These are phyloP conservation scores for Nipponacmea schrenckii DNA, from an alignment of 2,888 invertebrate genomes.

Conservation along the genomic window DNA sequence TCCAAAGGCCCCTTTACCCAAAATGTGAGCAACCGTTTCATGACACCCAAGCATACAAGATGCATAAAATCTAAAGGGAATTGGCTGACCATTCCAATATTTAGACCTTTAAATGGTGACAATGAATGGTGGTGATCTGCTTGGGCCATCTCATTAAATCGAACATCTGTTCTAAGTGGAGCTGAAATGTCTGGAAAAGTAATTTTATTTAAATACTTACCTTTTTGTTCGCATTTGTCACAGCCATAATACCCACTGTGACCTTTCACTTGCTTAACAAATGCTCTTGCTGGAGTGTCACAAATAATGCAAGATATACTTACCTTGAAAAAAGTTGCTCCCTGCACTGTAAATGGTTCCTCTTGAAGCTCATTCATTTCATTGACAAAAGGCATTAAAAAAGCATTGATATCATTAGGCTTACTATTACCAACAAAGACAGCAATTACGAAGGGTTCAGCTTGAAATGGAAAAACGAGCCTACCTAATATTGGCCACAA, in stretches of 20 bases:
- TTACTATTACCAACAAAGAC: constrained; percentile 27
- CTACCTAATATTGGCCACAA: constrained; percentile 32
- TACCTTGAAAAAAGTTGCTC: too few species aligned
- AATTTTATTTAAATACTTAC: constrained; percentile 27
- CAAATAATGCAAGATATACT: constrained; percentile 30
- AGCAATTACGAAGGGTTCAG: constrained; percentile 27
- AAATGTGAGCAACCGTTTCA: constrained; percentile 12
- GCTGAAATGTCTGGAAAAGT: constrained; percentile 16
- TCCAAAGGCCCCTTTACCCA: too few species aligned
- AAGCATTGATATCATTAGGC: constrained; percentile 22
- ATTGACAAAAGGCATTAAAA: constrained; percentile 22
- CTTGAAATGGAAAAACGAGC: not conserved
- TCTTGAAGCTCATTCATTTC: constrained; percentile 14
- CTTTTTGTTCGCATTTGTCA: constrained; percentile 45
- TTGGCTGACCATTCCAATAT: constrained; percentile 33
- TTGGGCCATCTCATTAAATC: constrained; percentile 30
- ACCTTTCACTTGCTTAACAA: constrained; percentile 46
- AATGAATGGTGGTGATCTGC: constrained; percentile 31
- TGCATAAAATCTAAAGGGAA: constrained; percentile 56
- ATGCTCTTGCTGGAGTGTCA: constrained; percentile 56
- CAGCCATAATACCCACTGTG: constrained; percentile 54
- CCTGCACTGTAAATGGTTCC: too few species aligned
- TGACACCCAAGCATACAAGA: too few species aligned
- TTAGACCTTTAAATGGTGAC: constrained; percentile 24
- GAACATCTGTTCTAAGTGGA: constrained; percentile 12